Evolutionary conservation across 2,113 vertebrate species (phyloP).

Genomic region (Calyptommatus sinebrachiatus): DNA sequence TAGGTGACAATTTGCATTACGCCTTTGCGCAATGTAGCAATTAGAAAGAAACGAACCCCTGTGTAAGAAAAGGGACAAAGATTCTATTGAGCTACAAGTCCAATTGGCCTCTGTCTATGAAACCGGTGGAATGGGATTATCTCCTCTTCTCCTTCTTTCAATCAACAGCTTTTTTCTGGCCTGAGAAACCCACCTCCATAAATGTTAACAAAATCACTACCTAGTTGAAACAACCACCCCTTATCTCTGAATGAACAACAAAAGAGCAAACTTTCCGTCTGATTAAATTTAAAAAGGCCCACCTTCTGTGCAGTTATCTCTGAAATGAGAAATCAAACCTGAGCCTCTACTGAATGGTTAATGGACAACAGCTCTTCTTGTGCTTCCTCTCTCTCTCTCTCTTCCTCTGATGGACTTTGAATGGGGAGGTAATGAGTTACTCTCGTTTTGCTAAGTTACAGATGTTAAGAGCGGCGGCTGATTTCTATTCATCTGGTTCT

Average conservation of each 20-base stretch:
- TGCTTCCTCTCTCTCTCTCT: constrained; percentile 44
- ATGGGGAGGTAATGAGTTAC: constrained; percentile 45
- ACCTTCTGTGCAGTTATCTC: constrained; percentile 50
- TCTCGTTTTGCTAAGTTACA: constrained; percentile 66
- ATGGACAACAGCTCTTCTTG: constrained; percentile 58
- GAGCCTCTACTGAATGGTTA: constrained; percentile 61
- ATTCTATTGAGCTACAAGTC: background rate
- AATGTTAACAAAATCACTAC: constrained; percentile 38
- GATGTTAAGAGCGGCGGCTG: constrained; percentile 69
- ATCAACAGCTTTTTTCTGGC: background rate
- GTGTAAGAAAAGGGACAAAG: too few relatives aligned
- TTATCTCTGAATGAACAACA: constrained; percentile 69
- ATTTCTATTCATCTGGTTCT: constrained; percentile 75
- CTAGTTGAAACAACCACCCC: constrained; percentile 47
- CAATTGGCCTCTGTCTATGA: background rate
- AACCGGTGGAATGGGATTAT: background rate
- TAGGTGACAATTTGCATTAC: too few relatives aligned
- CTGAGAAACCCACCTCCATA: background rate
- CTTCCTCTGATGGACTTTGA: constrained; percentile 29
- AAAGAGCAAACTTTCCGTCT: constrained; percentile 51
- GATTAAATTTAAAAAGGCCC: constrained; percentile 74
- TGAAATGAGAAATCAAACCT: constrained; percentile 60
- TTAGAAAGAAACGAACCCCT: too few relatives aligned
- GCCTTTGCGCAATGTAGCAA: too few relatives aligned
- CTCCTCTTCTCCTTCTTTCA: background rate